Base-by-base conservation (phyloP, 2,888 invertebrate genomes). In the Aporophyla lueneburgensis region DNA sequence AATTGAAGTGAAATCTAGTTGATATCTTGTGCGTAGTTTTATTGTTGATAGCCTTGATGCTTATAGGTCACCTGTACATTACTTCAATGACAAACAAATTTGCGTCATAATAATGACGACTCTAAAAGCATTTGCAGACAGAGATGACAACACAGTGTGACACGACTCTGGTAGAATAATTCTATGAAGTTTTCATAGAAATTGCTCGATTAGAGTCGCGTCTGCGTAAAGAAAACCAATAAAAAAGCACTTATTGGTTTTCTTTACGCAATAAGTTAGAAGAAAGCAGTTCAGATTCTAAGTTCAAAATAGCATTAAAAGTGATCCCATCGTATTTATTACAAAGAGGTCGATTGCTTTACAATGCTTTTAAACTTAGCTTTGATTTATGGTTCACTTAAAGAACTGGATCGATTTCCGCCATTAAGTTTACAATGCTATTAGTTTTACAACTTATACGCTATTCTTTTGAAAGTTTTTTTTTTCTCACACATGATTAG, bases 351-450 rank as follows among this genome's bases (percentile, higher is more conserved):
- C 51, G 66, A 84, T 78, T 65, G 16, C 68, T 77, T 81, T 74
- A 86, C 58, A 66, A 68, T 67, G 85, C 85, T 83, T 81, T 81
- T 67, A 81, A 72, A 74, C 63, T 74, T 59, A 73, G 24, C 71
- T 81, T 49, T 83, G 71, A 81, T 83, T 84, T 79, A 83, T 78
- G 24, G 0, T 19, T 61, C 49, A 4, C 43, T 71, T 67, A 73
- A 46, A 40, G 49, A 81, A 85, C 65, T 82, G 63, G 65, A 81
- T 74, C 83, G 58, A 82, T 83, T 81, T 85, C 83, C 83, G 71
- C 62, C 24, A 74, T 83, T 49, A 71, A 71, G 14, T 78, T 83
- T 81, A 83, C 66, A 67, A 81, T 66, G 72, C 76, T 76, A 76
- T 85, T 85, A 82, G 71, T 71, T 73, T 85, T 71, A 82, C 65